Percentiles rank a stretch among this genome's conserved stretches.
Conservation (phyloP, 2,113 vertebrate species). For the Turdus rufiventris region DNA sequence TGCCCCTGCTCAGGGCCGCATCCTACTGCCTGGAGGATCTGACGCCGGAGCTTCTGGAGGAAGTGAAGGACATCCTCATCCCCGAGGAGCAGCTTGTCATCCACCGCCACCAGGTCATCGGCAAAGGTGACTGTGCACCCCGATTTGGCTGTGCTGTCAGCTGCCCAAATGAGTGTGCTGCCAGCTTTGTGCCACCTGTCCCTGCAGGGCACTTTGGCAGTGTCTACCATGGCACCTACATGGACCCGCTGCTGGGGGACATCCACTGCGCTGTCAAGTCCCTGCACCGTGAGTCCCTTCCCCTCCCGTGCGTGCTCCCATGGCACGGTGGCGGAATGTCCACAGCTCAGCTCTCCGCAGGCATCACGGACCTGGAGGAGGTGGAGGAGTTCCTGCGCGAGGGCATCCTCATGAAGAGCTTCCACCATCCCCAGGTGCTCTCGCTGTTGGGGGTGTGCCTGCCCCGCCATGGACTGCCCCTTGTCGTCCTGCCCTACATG, state of each 20-base stretch:
- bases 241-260: conserved; percentile 75
- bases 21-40: conserved; percentile 84
- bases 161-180: fast-evolving
- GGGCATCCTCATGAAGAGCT: conserved; percentile 94
- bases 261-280: conserved; percentile 94
- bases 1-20: conserved; percentile 79
- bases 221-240: conserved; percentile 91
- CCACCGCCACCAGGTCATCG: conserved; percentile 86
- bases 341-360: conserved; percentile 48
- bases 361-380: conserved; percentile 92
- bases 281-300: conserved; percentile 81
- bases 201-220: conserved; percentile 90
- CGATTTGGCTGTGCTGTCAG: fast-evolving
- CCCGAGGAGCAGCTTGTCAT: conserved; percentile 81
- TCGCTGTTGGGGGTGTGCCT: conserved; percentile 89
- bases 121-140: conserved; percentile 78
- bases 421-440: conserved; percentile 89
- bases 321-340: fast-evolving
- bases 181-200: background rate
- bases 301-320: fast-evolving
- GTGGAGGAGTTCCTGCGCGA: conserved; percentile 94
- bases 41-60: conserved; percentile 81
- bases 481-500: conserved; percentile 93
- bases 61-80: conserved; percentile 95
- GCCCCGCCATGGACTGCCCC: conserved; percentile 84